phyloP scores from a whole-genome alignment of 2,113 vertebrate genomes.

The Gallinago paraguaiae region DNA sequence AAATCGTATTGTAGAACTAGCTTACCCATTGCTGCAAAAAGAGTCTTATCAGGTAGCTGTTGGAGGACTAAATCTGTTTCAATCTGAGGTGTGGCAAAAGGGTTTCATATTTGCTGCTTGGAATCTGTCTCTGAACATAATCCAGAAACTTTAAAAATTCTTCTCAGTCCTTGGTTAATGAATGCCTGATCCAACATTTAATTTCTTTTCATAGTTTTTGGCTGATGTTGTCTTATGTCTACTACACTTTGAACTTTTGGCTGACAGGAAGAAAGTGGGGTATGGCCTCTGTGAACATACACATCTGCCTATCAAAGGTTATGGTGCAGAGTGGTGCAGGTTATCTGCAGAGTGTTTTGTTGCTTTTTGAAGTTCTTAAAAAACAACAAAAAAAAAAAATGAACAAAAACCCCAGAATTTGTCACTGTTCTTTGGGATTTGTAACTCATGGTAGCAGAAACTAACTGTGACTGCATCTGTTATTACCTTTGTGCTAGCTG shows the following conservation, averaged over 20 bases:
- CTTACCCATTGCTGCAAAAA: not conserved
- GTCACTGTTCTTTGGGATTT: not conserved
- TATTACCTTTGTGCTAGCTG: not conserved
- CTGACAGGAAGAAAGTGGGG: not conserved
- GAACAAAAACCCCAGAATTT: not conserved
- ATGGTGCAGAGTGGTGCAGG: not conserved
- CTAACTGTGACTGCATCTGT: not conserved
- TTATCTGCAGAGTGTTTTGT: not conserved
- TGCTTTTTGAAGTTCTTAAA: not conserved
- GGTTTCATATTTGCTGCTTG: not conserved
- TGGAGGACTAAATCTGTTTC: not conserved
- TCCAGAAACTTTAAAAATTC: not conserved
- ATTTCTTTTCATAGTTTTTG: not conserved
- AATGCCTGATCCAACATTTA: not conserved
- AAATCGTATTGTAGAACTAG: not conserved
- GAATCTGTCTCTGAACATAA: not conserved
- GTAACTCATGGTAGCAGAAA: not conserved
- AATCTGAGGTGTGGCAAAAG: not conserved
- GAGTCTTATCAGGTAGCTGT: not conserved
- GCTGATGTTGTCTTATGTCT: not conserved
- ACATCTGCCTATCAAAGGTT: not conserved
- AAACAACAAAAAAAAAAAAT: not conserved
- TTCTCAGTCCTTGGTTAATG: not conserved
- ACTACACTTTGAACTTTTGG: not conserved
- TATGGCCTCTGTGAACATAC: not conserved